These are phyloP conservation scores for Psittacula echo DNA, from an alignment of 2,797 vertebrate genomes.

Conservation along the genomic window DNA sequence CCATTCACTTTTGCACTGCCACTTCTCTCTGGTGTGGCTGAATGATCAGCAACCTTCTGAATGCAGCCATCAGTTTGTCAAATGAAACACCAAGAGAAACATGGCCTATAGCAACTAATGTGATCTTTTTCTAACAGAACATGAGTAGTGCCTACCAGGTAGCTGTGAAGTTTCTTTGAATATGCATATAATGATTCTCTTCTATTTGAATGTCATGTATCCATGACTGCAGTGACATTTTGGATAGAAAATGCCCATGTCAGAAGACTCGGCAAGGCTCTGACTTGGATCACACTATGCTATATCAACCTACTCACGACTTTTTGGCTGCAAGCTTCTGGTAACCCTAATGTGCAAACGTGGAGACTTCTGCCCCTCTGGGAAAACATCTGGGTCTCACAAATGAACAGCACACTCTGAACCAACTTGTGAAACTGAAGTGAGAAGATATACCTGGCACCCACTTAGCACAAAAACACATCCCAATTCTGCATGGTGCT, in stretches of 20 bases:
- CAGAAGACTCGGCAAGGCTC: neutral
- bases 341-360: neutral
- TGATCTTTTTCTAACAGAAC: neutral
- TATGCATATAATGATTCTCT: neutral
- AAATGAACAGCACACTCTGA: neutral
- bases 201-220: neutral
- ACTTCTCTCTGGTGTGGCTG: neutral
- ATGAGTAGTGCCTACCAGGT: neutral
- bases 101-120: neutral
- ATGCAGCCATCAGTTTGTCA: neutral
- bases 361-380: neutral
- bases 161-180: neutral
- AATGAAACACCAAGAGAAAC: neutral
- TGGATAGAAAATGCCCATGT: neutral
- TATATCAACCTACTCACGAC: neutral
- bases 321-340: neutral
- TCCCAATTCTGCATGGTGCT: neutral
- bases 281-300: neutral
- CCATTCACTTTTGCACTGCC: neutral
- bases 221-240: neutral
- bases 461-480: neutral
- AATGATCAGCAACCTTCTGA: neutral
- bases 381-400: neutral
- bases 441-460: neutral
- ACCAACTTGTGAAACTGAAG: neutral